These are phyloP conservation scores for Cyprichromis sp. DNA, from an alignment of 2,113 vertebrate species.

Conservation along the genomic window DNA sequence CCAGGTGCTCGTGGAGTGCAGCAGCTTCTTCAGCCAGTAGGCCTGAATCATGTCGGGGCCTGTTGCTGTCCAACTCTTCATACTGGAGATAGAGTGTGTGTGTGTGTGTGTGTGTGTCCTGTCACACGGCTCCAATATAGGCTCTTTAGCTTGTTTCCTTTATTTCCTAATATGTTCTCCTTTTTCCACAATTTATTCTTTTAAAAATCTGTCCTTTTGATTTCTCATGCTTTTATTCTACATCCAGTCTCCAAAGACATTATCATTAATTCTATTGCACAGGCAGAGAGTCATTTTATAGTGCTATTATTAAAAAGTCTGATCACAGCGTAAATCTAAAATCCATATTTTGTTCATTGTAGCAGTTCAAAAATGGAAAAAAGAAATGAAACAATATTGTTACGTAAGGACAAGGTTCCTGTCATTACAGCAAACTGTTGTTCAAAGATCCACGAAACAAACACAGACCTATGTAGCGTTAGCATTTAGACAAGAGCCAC, in stretches of 20 bases:
- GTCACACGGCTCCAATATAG: accelerated
- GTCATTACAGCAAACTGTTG: neutral
- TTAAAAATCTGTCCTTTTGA: neutral
- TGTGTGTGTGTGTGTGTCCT: neutral
- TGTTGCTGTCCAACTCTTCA: neutral
- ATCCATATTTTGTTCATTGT: neutral
- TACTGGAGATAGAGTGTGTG: neutral
- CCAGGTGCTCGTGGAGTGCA: accelerated
- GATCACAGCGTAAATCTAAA: neutral
- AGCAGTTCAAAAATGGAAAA: neutral
- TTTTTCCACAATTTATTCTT: neutral
- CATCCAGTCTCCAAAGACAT: neutral
- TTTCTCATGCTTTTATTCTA: neutral
- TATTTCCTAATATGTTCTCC: neutral
- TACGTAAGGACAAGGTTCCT: neutral
- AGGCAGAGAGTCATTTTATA: neutral
- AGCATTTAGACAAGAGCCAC: neutral
- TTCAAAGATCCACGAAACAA: neutral
- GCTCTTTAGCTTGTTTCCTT: neutral
- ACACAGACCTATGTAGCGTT: neutral
- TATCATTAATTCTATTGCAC: neutral
- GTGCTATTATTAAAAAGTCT: neutral
- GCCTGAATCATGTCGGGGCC: accelerated
- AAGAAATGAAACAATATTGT: neutral
- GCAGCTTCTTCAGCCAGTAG: neutral